Base-by-base conservation (phyloP, 1,140 invertebrate species). In the Colletes gigas region DNA sequence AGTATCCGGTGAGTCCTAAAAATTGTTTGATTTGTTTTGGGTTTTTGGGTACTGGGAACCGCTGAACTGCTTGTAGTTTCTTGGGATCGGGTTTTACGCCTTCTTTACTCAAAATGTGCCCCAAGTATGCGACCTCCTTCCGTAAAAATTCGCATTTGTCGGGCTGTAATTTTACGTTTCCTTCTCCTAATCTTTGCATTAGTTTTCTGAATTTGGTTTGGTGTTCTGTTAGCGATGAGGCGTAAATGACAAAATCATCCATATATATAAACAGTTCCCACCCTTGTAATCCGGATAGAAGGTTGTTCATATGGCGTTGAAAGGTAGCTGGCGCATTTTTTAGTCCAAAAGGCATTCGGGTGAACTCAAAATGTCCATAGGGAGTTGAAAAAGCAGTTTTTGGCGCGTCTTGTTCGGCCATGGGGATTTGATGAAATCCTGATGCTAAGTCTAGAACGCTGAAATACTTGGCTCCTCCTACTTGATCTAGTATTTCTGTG, bases 381-480 rank as follows among this genome's bases (percentile, higher is more conserved):
- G 68, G 68, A 1, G 68, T 70, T 17, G 52, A 70, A 8, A 70
- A 70, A 0, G 68, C 68, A 3, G 68, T 70, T 57, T 57, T 57
- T 1, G 5, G 21, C 0, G 19, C 30, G 10, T 57, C 55, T 6
- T n/a, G 6, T 12, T 5, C 1, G 0, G 52, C 4, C 67, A 69
- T 54, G 3, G 5, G 2, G 3, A 69, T 54, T n/a, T 69, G 62
- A 10, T 65, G 62, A 10, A 65, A 65, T 10, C 62, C 62, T 5
- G 21, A 41, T 17, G 54, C 54, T 6, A 71, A 15, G 30, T 71
- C 69, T 50, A 71, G 17, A 3, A 39, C 15, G 7, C 17, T 54
- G 30, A 71, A 71, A 41, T 71, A 71, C 41, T 71, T 71, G 4
- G 69, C 54, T 7, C 19, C 12, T 4, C 69, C 69, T 15, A 71